phyloP scores from a whole-genome alignment of 2,888 invertebrate species.

The Venusia cambrica region DNA sequence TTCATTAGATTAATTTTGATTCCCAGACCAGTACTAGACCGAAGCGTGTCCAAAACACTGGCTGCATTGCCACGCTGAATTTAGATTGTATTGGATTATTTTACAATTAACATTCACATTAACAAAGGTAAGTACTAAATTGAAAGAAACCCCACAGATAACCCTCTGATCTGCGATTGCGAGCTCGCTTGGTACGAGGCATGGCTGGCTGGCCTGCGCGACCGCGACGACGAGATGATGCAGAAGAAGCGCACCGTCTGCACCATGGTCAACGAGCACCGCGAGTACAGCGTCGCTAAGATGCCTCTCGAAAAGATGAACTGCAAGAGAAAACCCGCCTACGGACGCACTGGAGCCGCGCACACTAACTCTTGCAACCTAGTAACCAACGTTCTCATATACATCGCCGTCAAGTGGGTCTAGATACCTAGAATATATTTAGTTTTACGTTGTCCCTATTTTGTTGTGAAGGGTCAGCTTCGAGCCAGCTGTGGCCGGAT shows the following conservation, averaged over 20 bases:
- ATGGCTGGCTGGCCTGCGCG: conserved; percentile 88
- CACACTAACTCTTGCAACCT: conserved; percentile 39
- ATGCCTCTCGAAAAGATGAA: conserved; percentile 92
- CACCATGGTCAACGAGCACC: conserved; percentile 89
- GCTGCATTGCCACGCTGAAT: too few species aligned
- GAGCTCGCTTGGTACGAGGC: conserved; percentile 93
- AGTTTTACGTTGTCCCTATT: conserved; percentile 40
- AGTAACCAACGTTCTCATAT: conserved; percentile 47
- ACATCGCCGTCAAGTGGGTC: conserved; percentile 55
- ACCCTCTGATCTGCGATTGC: conserved; percentile 93
- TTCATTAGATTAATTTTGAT: too few species aligned
- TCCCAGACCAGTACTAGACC: too few species aligned
- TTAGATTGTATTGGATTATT: too few species aligned
- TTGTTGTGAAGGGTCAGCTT: conserved; percentile 51
- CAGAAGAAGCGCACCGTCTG: conserved; percentile 92
- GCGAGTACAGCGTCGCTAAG: conserved; percentile 90
- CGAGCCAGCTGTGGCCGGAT: conserved; percentile 77
- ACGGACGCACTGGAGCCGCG: conserved; percentile 57
- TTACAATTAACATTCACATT: neutral
- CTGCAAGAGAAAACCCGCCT: conserved; percentile 85
- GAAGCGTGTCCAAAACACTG: too few species aligned
- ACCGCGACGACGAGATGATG: conserved; percentile 93
- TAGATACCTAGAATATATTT: conserved; percentile 43
- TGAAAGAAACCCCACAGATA: conserved; percentile 81
- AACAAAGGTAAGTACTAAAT: neutral